Evolutionary conservation across 2,888 invertebrate species (phyloP).

Genomic region (Eupithecia insigniata): DNA sequence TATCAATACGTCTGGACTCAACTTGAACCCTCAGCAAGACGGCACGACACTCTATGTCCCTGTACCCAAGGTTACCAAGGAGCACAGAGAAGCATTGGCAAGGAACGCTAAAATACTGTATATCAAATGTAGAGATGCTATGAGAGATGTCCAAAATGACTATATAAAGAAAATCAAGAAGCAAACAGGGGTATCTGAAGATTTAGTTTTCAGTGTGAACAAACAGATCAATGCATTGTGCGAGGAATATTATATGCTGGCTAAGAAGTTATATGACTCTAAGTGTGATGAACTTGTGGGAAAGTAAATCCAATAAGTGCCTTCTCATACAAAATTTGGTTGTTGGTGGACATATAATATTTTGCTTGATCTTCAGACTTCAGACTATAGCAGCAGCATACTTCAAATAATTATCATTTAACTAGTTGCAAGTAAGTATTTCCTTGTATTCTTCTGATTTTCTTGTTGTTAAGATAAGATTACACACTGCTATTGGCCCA

Average conservation of each 20-base stretch:
- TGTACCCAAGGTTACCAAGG: slow-evolving; percentile 96
- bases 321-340: not conserved
- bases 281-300: slow-evolving; percentile 92
- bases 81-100: slow-evolving; percentile 94
- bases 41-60: slow-evolving; percentile 95
- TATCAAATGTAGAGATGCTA: slow-evolving; percentile 89
- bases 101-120: slow-evolving; percentile 94
- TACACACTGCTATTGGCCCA: not conserved
- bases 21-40: slow-evolving; percentile 97
- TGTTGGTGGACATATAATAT: not conserved
- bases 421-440: not conserved
- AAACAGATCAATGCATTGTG: slow-evolving; percentile 88
- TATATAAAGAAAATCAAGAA: slow-evolving; percentile 89
- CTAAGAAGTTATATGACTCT: slow-evolving; percentile 77
- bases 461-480: not conserved
- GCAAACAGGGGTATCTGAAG: slow-evolving; percentile 88
- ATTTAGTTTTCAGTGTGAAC: slow-evolving; percentile 86
- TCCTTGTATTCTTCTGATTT: not conserved
- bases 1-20: slow-evolving; percentile 92
- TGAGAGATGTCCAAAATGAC: slow-evolving; percentile 90
- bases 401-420: not conserved
- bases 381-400: not conserved
- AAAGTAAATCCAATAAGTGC: slow-evolving; percentile 53
- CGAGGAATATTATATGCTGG: slow-evolving; percentile 85
- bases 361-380: not conserved